A percentile compares a stretch with the other conserved stretches of the same genome.
Evolutionary conservation across 2,888 invertebrate genomes (phyloP).

Genomic region (Physocephala rufipes): DNA sequence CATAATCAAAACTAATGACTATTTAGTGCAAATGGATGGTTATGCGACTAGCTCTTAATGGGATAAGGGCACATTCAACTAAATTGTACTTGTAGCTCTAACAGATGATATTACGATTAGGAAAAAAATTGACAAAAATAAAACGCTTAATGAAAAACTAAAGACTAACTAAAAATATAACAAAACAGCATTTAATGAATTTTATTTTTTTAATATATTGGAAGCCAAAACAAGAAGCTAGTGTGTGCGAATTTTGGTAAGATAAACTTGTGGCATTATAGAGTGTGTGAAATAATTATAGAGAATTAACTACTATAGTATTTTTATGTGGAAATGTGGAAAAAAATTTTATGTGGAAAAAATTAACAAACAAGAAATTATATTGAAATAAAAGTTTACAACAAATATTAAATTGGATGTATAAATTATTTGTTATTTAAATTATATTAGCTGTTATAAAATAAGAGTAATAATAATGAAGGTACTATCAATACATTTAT

Average conservation of each 20-base stretch:
- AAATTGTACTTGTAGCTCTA: slow-evolving; percentile 3
- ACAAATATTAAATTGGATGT: too few species aligned
- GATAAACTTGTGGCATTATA: background rate
- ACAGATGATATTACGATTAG: slow-evolving; percentile 24
- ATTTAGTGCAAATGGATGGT: slow-evolving; percentile 6
- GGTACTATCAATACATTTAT: too few species aligned
- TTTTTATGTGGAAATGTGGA: slow-evolving; percentile 3
- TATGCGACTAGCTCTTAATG: slow-evolving; percentile 3
- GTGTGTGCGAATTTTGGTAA: slow-evolving; percentile 2
- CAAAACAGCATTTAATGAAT: slow-evolving; percentile 40
- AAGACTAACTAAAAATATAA: slow-evolving; percentile 56
- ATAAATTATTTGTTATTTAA: too few species aligned
- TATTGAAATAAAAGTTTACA: background rate
- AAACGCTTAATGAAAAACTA: slow-evolving; percentile 62
- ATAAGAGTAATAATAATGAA: too few species aligned
- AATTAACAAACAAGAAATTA: background rate
- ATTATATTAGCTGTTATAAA: too few species aligned
- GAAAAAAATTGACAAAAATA: slow-evolving; percentile 30
- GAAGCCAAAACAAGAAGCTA: slow-evolving; percentile 24
- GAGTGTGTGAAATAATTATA: background rate
- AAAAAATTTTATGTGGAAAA: background rate
- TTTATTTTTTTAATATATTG: slow-evolving; percentile 36
- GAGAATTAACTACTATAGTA: background rate
- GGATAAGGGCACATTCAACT: slow-evolving; percentile 9
- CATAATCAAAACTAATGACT: background rate